Base-by-base conservation (phyloP, 2,888 invertebrate species). In the Sturmia bella region DNA sequence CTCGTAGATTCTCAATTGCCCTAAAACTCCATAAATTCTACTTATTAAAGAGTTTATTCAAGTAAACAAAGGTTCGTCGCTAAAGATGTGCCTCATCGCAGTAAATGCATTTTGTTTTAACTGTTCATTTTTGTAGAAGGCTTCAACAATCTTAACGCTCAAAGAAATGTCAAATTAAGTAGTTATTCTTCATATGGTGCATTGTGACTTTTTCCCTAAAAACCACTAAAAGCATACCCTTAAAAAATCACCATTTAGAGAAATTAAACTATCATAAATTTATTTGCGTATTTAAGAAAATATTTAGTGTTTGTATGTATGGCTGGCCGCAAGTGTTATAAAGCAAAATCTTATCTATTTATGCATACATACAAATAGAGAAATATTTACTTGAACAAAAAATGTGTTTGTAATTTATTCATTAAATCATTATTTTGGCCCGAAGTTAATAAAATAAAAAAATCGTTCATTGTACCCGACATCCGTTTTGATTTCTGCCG, bases 371-470 rank as follows among this genome's bases (percentile, higher is more conserved):
- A 13, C 3, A 15, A 13, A 13, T 43, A 21, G 17, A 64, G 13
- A 39, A 32, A 41, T 45, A 3, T 61, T 24, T 27, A 0, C 17
- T 27, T 15, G 11, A 32, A n/a, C n/a, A n/a, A 32, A 32, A 32
- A 6, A 32, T 32, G 32, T 32, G 9, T 27, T 12, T 45, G 43
- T 41, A 13, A 7, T 39, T 52, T 41, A 11, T 37, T 32, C 13
- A 63, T 45, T 50, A 74, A 69, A 24, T 75, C 50, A 45, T 66
- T 61, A 37, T 39, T 61, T 72, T 41, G 32, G 15, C 64, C 45
- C 27, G 37, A 50, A 76, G 76, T 80, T 75, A 70, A 80, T 69
- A 41, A 69, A n/a, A n/a, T n/a, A n/a, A 80, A 70, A 69, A 68
- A 56, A 57, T 70, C 43, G 19, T 54, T 78, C 43, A 59, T 75